Percentiles rank a stretch among this genome's conserved stretches.
Conservation (phyloP, 2,797 vertebrate genomes). For the Oryzias sinensis region DNA sequence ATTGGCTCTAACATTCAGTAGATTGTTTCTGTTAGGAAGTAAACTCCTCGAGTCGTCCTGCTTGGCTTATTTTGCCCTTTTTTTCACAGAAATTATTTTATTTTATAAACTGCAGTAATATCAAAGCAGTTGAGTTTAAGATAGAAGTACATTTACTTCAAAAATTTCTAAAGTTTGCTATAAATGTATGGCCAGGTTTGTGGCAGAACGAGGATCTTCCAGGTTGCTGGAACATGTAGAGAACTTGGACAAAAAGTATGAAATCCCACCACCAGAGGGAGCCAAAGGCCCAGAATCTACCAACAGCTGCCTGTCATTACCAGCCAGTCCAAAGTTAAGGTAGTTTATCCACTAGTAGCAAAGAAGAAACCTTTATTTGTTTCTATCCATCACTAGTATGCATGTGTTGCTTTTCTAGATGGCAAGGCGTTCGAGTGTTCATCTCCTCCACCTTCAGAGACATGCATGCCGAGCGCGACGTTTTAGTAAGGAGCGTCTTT, state of each 20-base stretch:
- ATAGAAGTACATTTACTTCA: accelerated
- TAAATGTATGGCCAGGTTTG: constrained; percentile 72
- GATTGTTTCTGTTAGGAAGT: too few relatives aligned
- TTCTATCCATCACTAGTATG: too few relatives aligned
- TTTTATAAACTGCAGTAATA: too few relatives aligned
- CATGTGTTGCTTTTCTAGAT: constrained; percentile 63
- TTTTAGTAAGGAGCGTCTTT: constrained; percentile 82
- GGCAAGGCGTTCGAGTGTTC: constrained; percentile 83
- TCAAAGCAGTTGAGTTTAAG: too few relatives aligned
- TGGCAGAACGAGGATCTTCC: constrained; percentile 82
- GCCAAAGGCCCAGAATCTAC: constrained; percentile 30
- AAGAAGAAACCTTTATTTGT: accelerated
- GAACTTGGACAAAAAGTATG: constrained; percentile 82
- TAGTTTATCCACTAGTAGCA: constrained; percentile 23
- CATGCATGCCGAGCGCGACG: constrained; percentile 88
- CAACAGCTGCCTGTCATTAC: constrained; percentile 38
- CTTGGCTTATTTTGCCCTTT: too few relatives aligned
- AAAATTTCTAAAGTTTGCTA: not conserved
- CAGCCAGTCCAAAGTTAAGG: constrained; percentile 71
- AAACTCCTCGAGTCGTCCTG: too few relatives aligned
- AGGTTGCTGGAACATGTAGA: constrained; percentile 85
- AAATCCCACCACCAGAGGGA: constrained; percentile 70
- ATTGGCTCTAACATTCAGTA: too few relatives aligned
- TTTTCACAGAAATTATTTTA: too few relatives aligned
- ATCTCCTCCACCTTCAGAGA: constrained; percentile 92